Conservation (phyloP, 2,888 invertebrate genomes). For the Ophioninae sp. region DNA sequence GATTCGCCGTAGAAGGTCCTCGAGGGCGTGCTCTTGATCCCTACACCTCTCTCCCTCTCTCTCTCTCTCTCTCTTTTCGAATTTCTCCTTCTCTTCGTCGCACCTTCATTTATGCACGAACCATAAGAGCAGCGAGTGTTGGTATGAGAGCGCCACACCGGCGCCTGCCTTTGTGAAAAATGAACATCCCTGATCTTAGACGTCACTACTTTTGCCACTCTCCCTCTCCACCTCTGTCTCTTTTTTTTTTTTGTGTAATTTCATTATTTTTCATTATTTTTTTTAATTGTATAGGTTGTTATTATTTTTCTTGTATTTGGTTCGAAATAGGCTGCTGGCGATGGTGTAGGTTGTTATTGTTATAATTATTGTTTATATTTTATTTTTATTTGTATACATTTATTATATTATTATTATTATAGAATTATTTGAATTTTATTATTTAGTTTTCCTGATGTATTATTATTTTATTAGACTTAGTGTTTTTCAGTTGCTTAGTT, state of each 20-base stretch:
- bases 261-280: not conserved
- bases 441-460: too few species aligned
- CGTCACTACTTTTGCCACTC: conserved; percentile 44
- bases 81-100: conserved; percentile 17
- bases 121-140: conserved; percentile 36
- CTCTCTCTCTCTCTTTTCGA: not conserved
- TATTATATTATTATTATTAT: too few species aligned
- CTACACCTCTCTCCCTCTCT: conserved; percentile 6
- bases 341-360: too few species aligned
- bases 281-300: too few species aligned
- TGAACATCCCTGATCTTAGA: conserved; percentile 71
- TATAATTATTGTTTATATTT: too few species aligned
- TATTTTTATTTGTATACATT: too few species aligned
- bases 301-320: too few species aligned
- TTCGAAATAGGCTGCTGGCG: too few species aligned
- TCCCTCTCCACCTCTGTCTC: conserved; percentile 30
- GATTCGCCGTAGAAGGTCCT: conserved; percentile 53
- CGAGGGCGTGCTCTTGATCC: conserved; percentile 60
- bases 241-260: not conserved
- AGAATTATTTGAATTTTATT: too few species aligned
- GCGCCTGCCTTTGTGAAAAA: conserved; percentile 76
- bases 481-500: too few species aligned
- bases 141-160: conserved; percentile 69
- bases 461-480: too few species aligned
- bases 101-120: conserved; percentile 31